These are phyloP conservation scores for Sebastolobus alascanus DNA, from an alignment of 2,797 vertebrate species.

Conservation along the genomic window DNA sequence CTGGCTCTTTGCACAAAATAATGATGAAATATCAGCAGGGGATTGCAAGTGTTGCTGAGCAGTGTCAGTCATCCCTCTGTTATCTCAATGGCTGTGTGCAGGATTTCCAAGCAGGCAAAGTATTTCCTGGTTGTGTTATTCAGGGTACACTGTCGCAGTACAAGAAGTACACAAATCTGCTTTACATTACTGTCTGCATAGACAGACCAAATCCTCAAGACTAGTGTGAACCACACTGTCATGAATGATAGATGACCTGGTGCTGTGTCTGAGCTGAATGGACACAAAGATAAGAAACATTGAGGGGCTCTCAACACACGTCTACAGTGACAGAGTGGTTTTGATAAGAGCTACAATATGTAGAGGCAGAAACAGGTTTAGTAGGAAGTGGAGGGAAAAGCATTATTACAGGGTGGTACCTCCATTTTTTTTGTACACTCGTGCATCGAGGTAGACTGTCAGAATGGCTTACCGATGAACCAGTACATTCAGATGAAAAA, in stretches of 20 bases:
- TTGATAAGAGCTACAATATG: neutral
- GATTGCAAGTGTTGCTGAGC: neutral
- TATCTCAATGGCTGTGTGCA: neutral
- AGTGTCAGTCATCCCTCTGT: neutral
- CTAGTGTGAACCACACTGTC: neutral
- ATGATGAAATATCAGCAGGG: neutral
- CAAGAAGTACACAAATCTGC: neutral
- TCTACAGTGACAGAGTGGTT: neutral
- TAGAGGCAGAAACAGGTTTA: neutral
- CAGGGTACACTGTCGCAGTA: neutral
- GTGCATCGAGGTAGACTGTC: neutral
- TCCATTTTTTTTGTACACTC: neutral
- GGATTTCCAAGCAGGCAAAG: neutral
- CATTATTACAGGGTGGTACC: neutral
- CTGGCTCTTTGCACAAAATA: neutral
- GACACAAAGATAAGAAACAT: neutral
- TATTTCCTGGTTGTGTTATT: neutral
- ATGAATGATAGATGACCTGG: constrained; percentile 7
- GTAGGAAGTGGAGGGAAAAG: neutral
- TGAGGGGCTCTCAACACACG: neutral
- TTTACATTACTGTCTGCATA: neutral
- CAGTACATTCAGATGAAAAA: neutral
- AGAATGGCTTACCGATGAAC: neutral
- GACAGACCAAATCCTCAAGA: constrained; percentile 6
- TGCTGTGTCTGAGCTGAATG: constrained; percentile 5